phyloP scores from a whole-genome alignment of 2,888 invertebrate species.

The Ormia ochracea region DNA sequence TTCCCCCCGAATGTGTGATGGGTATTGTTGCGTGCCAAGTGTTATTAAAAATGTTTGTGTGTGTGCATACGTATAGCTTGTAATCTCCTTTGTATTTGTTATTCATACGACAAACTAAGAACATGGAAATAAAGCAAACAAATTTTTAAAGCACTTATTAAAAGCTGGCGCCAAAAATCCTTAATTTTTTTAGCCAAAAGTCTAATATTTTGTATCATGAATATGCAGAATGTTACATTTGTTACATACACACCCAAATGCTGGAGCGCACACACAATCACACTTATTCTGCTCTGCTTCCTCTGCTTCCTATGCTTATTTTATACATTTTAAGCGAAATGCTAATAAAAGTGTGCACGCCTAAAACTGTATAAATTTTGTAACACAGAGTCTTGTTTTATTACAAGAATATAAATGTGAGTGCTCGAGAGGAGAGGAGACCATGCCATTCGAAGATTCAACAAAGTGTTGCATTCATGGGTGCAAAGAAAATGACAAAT shows the following conservation, averaged over 20 bases:
- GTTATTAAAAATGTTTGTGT: conserved; percentile 24
- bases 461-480: too few species aligned
- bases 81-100: conserved; percentile 33
- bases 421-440: background rate
- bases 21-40: conserved; percentile 57
- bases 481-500: too few species aligned
- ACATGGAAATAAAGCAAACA: conserved; percentile 29
- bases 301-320: background rate
- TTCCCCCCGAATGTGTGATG: conserved; percentile 20
- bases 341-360: background rate
- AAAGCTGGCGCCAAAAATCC: conserved; percentile 48
- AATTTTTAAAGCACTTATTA: conserved; percentile 43
- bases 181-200: conserved; percentile 11
- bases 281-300: background rate
- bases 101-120: conserved; percentile 39
- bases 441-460: background rate
- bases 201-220: conserved; percentile 38
- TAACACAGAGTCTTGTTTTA: background rate
- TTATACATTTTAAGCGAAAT: background rate
- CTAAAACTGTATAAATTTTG: background rate
- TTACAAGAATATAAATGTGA: background rate
- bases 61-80: background rate
- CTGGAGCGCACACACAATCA: background rate
- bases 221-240: conserved; percentile 34
- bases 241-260: background rate